phyloP scores from a whole-genome alignment of 2,797 vertebrate species.

The Muscicapa comitata region DNA sequence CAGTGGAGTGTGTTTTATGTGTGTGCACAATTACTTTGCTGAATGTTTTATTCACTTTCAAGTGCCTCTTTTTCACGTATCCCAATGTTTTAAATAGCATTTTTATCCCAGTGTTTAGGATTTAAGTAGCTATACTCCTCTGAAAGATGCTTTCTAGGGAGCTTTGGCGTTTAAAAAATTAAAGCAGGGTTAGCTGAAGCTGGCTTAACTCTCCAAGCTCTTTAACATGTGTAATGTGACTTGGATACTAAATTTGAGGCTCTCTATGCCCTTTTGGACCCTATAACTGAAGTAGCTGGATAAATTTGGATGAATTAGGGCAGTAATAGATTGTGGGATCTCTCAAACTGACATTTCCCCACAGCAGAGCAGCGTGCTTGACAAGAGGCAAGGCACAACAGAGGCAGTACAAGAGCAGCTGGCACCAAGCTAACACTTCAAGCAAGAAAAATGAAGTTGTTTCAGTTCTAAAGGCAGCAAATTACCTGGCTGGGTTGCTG shows the following conservation, averaged over 20 bases:
- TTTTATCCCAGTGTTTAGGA: constrained; percentile 39
- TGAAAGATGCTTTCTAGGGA: constrained; percentile 9
- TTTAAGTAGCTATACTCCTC: constrained; percentile 31
- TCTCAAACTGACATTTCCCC: background rate
- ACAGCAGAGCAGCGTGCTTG: rapidly evolving
- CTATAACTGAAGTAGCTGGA: background rate
- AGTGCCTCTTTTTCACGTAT: constrained; percentile 1
- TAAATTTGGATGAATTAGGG: background rate
- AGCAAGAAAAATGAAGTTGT: constrained; percentile 44
- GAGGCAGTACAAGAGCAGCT: background rate
- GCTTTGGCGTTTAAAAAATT: constrained; percentile 25
- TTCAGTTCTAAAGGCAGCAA: constrained; percentile 39
- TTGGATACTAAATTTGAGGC: background rate
- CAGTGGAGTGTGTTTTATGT: background rate
- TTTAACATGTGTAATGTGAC: background rate
- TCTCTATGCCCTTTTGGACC: background rate
- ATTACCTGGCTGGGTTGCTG: constrained; percentile 31
- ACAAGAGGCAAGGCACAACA: background rate
- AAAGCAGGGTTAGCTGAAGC: constrained; percentile 4
- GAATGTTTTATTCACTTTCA: background rate
- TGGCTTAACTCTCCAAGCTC: background rate
- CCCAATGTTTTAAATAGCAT: background rate
- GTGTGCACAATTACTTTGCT: background rate
- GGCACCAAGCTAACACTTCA: constrained; percentile 22
- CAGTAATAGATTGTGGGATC: background rate